Base-by-base conservation (phyloP, 2,797 vertebrate species). In the Tympanoctomys barrerae region DNA sequence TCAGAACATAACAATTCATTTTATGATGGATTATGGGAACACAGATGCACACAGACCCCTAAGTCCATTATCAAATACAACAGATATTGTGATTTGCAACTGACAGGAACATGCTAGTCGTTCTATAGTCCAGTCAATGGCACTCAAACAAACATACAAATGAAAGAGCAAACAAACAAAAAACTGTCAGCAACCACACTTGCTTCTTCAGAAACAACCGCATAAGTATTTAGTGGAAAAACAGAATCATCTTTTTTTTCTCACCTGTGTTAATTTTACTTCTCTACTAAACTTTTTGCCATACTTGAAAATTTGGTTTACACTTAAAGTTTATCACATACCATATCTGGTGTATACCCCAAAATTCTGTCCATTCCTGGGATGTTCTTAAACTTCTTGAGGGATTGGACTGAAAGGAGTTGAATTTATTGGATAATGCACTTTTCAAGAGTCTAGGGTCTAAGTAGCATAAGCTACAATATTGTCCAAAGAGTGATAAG, bases 151-250 rank as follows among this genome's bases (percentile, higher is more conserved):
- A 83, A 54, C 12, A 54, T 12, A 52, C 49, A 52, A 52, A 52
- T 4, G 7, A 49, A 49, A 1, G 11, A 49, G 7, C 49, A 52
- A 52, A 52, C 49, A 52, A 42, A 6, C 4, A 54, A 57, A 57
- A 54, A 59, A 59, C n/a, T 94, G 54, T 79, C 33, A 71, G 11
- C 33, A 33, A 49, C 61, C 86, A 31, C 2, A 79, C 87, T 93
- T 87, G 4, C 2, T 10, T 85, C 96, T 94, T 95, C 10, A 84
- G 39, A 19, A 97, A 89, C 61, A 62, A 89, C 1, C 31, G 57
- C 28, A 16, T 59, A 22, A 61, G 0, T n/a, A 11, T 33, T 59
- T n/a, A 82, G 14, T 36, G 10, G 70, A 36, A 54, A 54, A 39
- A 16, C n/a, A 59, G 66, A 87, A 39, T 75, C 2, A 14, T 3